Evolutionary conservation across 2,888 invertebrate species (phyloP).

Genomic region (Hemaris fuciformis): DNA sequence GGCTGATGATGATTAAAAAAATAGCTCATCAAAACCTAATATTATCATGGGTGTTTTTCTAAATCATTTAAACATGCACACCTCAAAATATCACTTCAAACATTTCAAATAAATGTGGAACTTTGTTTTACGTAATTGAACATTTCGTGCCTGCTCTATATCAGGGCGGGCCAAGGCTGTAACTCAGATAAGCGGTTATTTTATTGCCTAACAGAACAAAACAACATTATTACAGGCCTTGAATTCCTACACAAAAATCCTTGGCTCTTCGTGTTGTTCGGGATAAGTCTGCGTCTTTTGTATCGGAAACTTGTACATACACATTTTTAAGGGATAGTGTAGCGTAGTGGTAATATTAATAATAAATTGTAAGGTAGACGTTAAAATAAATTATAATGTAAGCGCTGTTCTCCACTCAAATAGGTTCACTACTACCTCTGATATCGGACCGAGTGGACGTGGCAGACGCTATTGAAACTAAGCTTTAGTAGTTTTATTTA

Average conservation of each 20-base stretch:
- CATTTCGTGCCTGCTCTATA: slow-evolving; percentile 7
- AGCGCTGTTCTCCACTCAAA: no score
- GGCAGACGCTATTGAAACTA: no score
- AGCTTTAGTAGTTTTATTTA: no score
- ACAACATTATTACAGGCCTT: not conserved
- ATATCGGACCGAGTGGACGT: no score
- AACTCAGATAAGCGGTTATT: slow-evolving; percentile 11
- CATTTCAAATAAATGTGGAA: not conserved
- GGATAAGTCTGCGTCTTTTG: not conserved
- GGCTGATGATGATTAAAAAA: no score
- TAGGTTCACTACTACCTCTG: no score
- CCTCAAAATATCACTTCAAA: not conserved
- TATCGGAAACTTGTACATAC: no score
- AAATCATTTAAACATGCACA: not conserved
- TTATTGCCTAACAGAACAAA: slow-evolving; percentile 7
- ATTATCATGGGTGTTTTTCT: not conserved
- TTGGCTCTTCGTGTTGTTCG: not conserved
- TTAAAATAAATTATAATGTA: no score
- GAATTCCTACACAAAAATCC: not conserved
- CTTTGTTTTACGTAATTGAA: slow-evolving; percentile 4
- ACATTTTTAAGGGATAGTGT: no score
- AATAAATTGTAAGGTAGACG: no score
- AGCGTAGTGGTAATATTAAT: no score
- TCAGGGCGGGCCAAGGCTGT: slow-evolving; percentile 2
- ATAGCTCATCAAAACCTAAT: not conserved